Base-by-base conservation (phyloP, 2,113 vertebrate species). In the Lepisosteus osseus region DNA sequence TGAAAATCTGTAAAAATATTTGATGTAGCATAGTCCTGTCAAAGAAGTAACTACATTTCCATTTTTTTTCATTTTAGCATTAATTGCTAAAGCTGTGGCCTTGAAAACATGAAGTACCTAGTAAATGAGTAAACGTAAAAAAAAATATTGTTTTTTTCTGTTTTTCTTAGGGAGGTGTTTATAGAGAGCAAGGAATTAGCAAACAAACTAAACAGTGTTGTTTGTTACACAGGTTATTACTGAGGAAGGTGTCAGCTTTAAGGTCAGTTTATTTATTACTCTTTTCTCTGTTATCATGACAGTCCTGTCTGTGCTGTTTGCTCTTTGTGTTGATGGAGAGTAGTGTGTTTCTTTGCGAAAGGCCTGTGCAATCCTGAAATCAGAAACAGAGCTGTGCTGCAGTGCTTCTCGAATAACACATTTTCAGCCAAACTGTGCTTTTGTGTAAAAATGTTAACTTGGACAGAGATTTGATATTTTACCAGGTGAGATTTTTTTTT, bases 221-320 rank as follows among this genome's bases (percentile, higher is more conserved):
- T 93, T 87, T 93, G 89, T 92, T 89, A 90, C 84, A 74, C 91
- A 93, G 91, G 91, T 92, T 85, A 92, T 91, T 89, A 92, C 91
- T 89, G 88, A 93, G 89, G 91, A 93, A 90, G 91, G 86, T 85
- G 88, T 93, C 90, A 91, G 90, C 90, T 92, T 93, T 90, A 93
- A 93, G 91, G 91, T 93, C 87, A 93, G 91, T 93, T 74, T 89
- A 76, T 83, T 47, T 71, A 59, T 54, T 62, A 45, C 17, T 70
- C 54, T 70, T 54, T 56, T 70, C 41, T 70, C 54, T 70, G 67
- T 73, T 61, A 65, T 73, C 65, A 65, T 73, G 72, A 61, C 56
- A 43, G 47, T 51, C 47, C 57, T 73, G 72, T 74, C 59, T 74
- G 72, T 74, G 59, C 72, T 74, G 59, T 69, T 47, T 74, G 66